Evolutionary conservation across 2,113 vertebrate species (phyloP), one percentile per base, ranked within the genome.

Genomic region (Otocyon megalotis): DNA sequence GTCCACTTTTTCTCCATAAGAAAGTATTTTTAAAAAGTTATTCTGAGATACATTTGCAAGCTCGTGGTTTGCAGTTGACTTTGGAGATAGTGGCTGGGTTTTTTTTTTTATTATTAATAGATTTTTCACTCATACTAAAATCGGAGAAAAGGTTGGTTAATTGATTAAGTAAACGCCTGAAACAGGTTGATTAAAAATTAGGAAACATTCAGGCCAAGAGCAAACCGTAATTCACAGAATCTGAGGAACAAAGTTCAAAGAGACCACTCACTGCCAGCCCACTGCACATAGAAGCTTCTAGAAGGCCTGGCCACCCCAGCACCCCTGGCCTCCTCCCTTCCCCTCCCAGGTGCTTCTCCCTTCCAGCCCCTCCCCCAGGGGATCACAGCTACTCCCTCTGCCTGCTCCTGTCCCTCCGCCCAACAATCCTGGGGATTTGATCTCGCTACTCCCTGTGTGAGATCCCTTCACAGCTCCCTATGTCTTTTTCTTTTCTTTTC

Each of bases 131-230:
- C 13, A 65, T 24, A 26, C 65, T 83, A 26, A 92, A 76, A 60
- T 12, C 8, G 9, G 74, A 53, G 80, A 94, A 65, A 15, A 37
- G 60, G 62, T 62, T 48, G 82, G 50, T 71, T 83, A 48, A 74
- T 67, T 62, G 79, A 69, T 93, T 93, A n/a, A 88, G 43, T 83
- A 69, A 95, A 88, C 9, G 30, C 13, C 22, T 24, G 82, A 86
- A 63, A 71, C 72, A 43, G 71, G 88, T 48, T 26, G 90, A 91
- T 88, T 63, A 81, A 65, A 72, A 88, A 81, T 89, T 77, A 89
- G 77, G 90, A 71, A 5, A 53, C 30, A 35, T 74, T 67, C 24
- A 0, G 53, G 32, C 63, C 13, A 35, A 50, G 11, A 72, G 54
- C 24, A n/a, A 88, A 60, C n/a, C 2, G 5, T 53, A 26, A 26